A percentile compares a stretch with the other conserved stretches of the same genome.
Conservation (phyloP, 2,113 vertebrate genomes). For the Odobenus rosmarus region DNA sequence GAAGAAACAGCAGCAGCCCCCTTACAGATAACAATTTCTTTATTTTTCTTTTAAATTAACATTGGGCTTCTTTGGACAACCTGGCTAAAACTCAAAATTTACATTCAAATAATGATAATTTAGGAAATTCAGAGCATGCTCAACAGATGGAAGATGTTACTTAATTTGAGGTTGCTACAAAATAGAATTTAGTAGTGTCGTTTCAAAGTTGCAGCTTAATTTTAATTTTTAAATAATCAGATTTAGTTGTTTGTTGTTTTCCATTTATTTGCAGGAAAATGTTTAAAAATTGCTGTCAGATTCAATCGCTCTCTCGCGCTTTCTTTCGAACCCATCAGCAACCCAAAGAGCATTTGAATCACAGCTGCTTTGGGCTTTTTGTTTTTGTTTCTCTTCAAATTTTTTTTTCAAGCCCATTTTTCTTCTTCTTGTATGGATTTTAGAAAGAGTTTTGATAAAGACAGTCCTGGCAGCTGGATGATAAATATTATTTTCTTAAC, state of each 20-base stretch:
- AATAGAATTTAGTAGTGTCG: constrained; percentile 79
- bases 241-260: constrained; percentile 45
- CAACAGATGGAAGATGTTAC: constrained; percentile 86
- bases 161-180: constrained; percentile 84
- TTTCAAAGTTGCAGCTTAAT: constrained; percentile 79
- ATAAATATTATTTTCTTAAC: constrained; percentile 91
- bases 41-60: constrained; percentile 78
- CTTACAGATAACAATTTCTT: constrained; percentile 72
- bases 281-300: constrained; percentile 51
- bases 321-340: constrained; percentile 70
- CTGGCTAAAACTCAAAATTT: constrained; percentile 86
- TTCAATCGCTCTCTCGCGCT: constrained; percentile 38
- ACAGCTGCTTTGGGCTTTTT: constrained; percentile 55
- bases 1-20: constrained; percentile 64
- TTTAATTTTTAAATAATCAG: constrained; percentile 71
- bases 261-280: constrained; percentile 55
- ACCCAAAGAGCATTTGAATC: constrained; percentile 35
- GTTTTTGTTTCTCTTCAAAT: constrained; percentile 70
- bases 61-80: constrained; percentile 80
- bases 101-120: constrained; percentile 87
- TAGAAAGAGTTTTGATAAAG: constrained; percentile 85
- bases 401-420: constrained; percentile 78
- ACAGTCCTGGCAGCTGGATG: constrained; percentile 85
- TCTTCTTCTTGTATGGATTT: constrained; percentile 73
- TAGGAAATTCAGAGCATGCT: constrained; percentile 83